These are phyloP conservation scores for Halictus ligatus DNA, from an alignment of 2,888 invertebrate species.

Conservation along the genomic window DNA sequence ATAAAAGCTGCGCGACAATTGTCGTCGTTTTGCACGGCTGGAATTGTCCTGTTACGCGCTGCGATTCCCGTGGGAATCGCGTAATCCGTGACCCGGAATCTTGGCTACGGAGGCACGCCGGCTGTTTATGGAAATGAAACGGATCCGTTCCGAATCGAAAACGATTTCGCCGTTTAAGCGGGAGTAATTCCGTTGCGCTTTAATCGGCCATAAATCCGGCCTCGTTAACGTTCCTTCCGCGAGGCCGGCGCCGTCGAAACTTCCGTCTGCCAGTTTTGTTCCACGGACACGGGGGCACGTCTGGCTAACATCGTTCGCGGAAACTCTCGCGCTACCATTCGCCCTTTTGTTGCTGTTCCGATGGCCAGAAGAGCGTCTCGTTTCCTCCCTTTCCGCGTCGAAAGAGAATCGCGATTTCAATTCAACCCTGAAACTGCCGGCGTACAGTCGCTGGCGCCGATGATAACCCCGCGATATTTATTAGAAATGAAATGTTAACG, in stretches of 20 bases:
- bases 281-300: background rate
- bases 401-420: background rate
- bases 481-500: conserved; percentile 5
- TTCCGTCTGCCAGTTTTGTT: conserved; percentile 7
- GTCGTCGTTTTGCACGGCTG: conserved; percentile 38
- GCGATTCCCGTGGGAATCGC: conserved; percentile 36
- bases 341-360: background rate
- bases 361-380: background rate
- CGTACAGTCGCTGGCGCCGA: background rate
- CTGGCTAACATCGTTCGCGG: conserved; percentile 10
- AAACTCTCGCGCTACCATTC: background rate
- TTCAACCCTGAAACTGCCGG: background rate
- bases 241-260: conserved; percentile 7
- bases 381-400: background rate
- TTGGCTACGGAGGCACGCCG: conserved; percentile 11
- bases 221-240: conserved; percentile 17
- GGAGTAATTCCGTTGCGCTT: conserved; percentile 18
- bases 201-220: conserved; percentile 38
- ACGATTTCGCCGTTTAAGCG: conserved; percentile 26
- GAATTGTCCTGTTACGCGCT: conserved; percentile 30
- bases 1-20: conserved; percentile 38
- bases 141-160: conserved; percentile 17
- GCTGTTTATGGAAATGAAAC: conserved; percentile 33
- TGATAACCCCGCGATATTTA: background rate
- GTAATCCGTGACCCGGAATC: conserved; percentile 50